Percentiles rank a stretch among this genome's conserved stretches.
Conservation (phyloP, 2,888 invertebrate species). For the Meganola albula region DNA sequence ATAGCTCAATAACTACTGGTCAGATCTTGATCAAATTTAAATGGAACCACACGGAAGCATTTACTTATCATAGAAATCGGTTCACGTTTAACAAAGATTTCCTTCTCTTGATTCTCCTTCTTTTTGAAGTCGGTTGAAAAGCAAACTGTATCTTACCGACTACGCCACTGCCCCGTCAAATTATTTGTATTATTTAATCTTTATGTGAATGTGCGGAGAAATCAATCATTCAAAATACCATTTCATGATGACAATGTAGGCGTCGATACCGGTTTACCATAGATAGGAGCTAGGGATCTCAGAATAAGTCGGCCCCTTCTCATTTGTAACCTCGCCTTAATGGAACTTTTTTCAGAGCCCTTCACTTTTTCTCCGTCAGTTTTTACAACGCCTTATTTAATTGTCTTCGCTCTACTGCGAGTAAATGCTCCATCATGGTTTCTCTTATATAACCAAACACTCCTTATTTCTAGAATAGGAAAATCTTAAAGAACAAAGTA, state of each 20-base stretch:
- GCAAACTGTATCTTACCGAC: no score
- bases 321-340: constrained; percentile 68
- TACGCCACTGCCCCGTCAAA: no score
- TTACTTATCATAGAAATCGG: no score
- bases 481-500: background rate
- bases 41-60: no score
- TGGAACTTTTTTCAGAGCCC: constrained; percentile 60
- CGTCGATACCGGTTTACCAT: constrained; percentile 38
- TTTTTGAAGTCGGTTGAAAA: no score
- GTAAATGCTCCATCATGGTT: constrained; percentile 20
- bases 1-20: no score
- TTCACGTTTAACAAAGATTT: no score
- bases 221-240: constrained; percentile 28
- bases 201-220: no score
- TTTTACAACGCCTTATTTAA: constrained; percentile 57
- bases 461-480: background rate
- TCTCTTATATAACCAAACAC: background rate
- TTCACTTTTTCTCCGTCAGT: constrained; percentile 61
- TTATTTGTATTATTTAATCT: no score
- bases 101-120: no score
- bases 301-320: constrained; percentile 32
- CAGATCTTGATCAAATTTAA: no score
- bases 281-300: constrained; percentile 53
- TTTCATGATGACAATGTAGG: constrained; percentile 29
- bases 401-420: constrained; percentile 43